Conservation (phyloP, 2,113 vertebrate genomes). For the Phrynosoma blainvillii region DNA sequence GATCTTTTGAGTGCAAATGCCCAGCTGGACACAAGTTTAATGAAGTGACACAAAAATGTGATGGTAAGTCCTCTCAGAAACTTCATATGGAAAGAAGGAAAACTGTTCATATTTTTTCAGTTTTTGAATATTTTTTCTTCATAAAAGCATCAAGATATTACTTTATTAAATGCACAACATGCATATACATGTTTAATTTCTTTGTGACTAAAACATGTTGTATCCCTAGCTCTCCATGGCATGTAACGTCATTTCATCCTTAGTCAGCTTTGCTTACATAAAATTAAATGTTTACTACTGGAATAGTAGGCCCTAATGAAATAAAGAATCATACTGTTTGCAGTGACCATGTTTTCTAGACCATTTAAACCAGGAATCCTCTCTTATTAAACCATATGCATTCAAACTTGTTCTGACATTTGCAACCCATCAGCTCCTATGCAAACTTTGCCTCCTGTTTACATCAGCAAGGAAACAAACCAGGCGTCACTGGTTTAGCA, state of each 20-base stretch:
- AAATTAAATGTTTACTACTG: conserved; percentile 43
- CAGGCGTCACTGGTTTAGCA: background rate
- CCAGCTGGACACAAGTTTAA: conserved; percentile 98
- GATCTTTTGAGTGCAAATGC: conserved; percentile 99
- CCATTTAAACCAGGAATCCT: background rate
- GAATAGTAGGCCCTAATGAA: conserved; percentile 61
- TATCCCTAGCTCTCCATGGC: conserved; percentile 16
- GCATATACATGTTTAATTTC: conserved; percentile 30
- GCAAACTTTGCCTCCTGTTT: background rate
- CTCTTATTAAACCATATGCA: background rate
- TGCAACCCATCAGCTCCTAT: conserved; percentile 31
- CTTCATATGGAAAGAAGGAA: conserved; percentile 26
- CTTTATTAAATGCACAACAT: conserved; percentile 44
- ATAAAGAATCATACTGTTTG: conserved; percentile 58
- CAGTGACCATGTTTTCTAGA: background rate
- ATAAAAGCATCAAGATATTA: conserved; percentile 33
- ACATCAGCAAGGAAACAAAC: background rate
- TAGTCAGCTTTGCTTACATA: conserved; percentile 38
- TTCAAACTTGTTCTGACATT: background rate
- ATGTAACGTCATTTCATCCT: conserved; percentile 49
- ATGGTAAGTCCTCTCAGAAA: conserved; percentile 85
- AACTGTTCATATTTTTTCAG: conserved; percentile 42
- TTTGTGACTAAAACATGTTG: conserved; percentile 37
- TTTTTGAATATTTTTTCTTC: conserved; percentile 42
- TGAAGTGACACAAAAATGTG: conserved; percentile 97